These are phyloP conservation scores for Anolis apletophallus DNA, from an alignment of 2,797 vertebrate species.

Conservation along the genomic window DNA sequence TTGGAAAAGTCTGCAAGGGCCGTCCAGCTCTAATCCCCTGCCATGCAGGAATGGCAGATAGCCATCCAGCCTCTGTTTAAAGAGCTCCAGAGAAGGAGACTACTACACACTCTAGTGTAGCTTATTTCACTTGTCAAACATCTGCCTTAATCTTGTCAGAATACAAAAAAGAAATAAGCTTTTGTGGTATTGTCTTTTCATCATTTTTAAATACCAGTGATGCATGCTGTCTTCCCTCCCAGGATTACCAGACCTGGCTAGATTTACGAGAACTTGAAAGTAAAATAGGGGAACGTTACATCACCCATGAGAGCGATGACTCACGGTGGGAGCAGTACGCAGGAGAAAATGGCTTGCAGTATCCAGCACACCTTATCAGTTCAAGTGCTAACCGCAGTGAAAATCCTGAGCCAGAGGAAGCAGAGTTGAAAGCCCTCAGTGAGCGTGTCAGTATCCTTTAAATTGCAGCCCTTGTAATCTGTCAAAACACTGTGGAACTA, in stretches of 20 bases:
- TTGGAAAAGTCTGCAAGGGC: no score
- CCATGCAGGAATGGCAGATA: no score
- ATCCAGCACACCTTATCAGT: constrained; percentile 85
- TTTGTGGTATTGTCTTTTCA: neutral
- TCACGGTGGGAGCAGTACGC: constrained; percentile 92
- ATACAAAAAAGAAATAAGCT: neutral
- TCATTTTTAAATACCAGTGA: constrained; percentile 24
- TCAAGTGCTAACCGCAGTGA: constrained; percentile 74
- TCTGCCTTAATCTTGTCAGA: neutral
- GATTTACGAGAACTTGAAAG: constrained; percentile 93
- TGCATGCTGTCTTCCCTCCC: constrained; percentile 42
- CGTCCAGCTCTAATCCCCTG: no score
- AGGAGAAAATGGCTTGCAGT: constrained; percentile 87
- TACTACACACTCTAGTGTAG: no score
- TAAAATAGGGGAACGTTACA: constrained; percentile 92
- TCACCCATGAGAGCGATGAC: constrained; percentile 97
- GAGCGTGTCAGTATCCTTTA: constrained; percentile 97
- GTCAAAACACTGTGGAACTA: constrained; percentile 87
- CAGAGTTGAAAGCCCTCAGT: constrained; percentile 92
- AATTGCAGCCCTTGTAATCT: constrained; percentile 80
- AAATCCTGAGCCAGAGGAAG: constrained; percentile 82
- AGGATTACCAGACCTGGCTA: constrained; percentile 98
- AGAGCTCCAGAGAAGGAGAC: no score
- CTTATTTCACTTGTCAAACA: no score
- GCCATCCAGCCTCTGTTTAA: no score